Percentiles rank a stretch among this genome's conserved stretches.
Evolutionary conservation across 2,888 invertebrate genomes (phyloP).

Genomic region (Drosophila paramelanica): DNA sequence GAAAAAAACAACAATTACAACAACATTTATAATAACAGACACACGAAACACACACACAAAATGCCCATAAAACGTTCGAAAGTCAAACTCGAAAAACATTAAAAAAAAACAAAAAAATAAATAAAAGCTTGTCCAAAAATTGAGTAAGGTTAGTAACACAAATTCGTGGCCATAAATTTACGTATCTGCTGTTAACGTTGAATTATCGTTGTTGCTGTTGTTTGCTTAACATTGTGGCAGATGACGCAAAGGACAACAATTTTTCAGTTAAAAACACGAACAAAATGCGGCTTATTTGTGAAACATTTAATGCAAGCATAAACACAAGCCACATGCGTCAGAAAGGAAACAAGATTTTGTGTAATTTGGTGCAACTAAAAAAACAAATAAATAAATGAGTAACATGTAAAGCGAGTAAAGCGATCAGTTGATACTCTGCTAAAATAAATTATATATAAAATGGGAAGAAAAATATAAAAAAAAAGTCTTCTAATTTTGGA

Average conservation of each 20-base stretch:
- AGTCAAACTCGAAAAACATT: constrained; percentile 65
- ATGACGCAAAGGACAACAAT: constrained; percentile 76
- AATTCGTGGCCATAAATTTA: constrained; percentile 76
- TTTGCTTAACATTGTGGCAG: constrained; percentile 73
- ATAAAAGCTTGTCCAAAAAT: constrained; percentile 50
- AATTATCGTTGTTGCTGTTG: constrained; percentile 36
- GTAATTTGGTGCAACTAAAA: constrained; percentile 2
- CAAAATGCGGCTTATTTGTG: constrained; percentile 20
- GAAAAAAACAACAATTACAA: constrained; percentile 39
- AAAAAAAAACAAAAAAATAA: constrained; percentile 38
- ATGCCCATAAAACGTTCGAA: constrained; percentile 74
- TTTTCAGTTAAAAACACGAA: constrained; percentile 36
- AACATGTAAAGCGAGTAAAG: not conserved
- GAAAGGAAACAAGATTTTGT: constrained; percentile 16
- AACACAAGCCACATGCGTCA: constrained; percentile 16
- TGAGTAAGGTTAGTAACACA: constrained; percentile 79
- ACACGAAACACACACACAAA: constrained; percentile 32
- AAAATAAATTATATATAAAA: too few relatives aligned
- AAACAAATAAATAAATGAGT: constrained; percentile 1
- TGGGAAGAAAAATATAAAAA: too few relatives aligned
- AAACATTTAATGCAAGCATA: constrained; percentile 16
- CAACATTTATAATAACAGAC: constrained; percentile 31
- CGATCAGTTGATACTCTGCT: not conserved
- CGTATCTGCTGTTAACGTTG: constrained; percentile 35
- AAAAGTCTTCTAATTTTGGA: too few relatives aligned